Conservation (phyloP, 2,797 vertebrate species). For the Cetoscarus ocellatus region DNA sequence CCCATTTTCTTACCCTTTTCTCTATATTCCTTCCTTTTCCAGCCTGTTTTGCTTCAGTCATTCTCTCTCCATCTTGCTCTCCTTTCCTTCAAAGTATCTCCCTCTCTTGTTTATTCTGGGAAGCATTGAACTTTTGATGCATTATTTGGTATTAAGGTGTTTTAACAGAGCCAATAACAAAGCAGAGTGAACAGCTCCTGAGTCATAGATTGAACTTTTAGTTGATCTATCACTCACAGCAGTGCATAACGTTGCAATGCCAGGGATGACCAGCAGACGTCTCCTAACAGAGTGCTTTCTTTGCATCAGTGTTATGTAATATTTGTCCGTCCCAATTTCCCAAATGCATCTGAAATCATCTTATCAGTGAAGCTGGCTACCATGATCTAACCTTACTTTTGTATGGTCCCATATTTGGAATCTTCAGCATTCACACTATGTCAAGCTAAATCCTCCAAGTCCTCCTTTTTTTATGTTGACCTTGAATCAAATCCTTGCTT, state of each 20-base stretch:
- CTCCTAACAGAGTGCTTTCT: conserved; percentile 40
- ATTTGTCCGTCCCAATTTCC: conserved; percentile 35
- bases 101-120: not conserved
- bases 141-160: conserved; percentile 33
- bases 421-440: too few species aligned
- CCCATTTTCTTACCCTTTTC: not conserved
- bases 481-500: too few species aligned
- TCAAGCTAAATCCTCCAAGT: too few species aligned
- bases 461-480: too few species aligned
- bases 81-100: not conserved
- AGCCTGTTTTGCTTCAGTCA: not conserved
- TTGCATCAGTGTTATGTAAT: conserved; percentile 35
- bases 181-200: conserved; percentile 34
- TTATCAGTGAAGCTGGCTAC: conserved; percentile 1
- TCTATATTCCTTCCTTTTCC: not conserved
- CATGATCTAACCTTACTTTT: too few species aligned
- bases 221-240: conserved; percentile 52
- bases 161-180: conserved; percentile 55
- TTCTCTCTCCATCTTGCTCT: not conserved
- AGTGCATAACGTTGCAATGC: conserved; percentile 46
- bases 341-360: conserved; percentile 53
- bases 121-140: conserved; percentile 36
- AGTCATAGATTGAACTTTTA: conserved; percentile 55
- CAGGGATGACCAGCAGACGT: conserved; percentile 52
- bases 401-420: too few species aligned